Conservation (phyloP, 1,140 invertebrate species). For the Drosophila subobscura region DNA sequence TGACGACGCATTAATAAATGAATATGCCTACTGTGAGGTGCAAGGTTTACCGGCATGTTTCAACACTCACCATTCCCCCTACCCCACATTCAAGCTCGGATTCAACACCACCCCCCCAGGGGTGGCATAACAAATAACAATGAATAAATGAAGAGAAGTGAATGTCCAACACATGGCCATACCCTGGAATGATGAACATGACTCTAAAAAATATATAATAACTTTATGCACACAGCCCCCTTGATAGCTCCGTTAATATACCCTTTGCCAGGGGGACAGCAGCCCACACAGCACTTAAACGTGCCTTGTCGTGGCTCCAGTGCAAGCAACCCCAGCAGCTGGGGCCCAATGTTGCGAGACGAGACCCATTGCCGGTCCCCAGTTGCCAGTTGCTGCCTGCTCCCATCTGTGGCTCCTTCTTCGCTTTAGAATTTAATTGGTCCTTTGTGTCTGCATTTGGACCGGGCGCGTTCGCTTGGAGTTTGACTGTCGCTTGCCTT, state of each 20-base stretch:
- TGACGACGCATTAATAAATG: slow-evolving; percentile 75
- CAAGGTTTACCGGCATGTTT: slow-evolving; percentile 45
- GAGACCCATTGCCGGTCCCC: slow-evolving; percentile 18
- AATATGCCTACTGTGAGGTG: slow-evolving; percentile 65
- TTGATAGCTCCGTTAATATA: slow-evolving; percentile 23
- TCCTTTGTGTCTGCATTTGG: slow-evolving; percentile 75
- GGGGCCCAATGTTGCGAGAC: slow-evolving; percentile 30
- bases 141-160: neutral
- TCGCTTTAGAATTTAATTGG: slow-evolving; percentile 80
- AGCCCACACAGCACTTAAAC: slow-evolving; percentile 39
- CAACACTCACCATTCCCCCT: slow-evolving; percentile 23
- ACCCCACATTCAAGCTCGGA: slow-evolving; percentile 8
- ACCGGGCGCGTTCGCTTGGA: slow-evolving; percentile 40
- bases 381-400: slow-evolving; percentile 28
- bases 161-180: slow-evolving; percentile 5
- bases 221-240: slow-evolving; percentile 8
- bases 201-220: too few relatives aligned
- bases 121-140: slow-evolving; percentile 35
- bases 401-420: slow-evolving; percentile 29
- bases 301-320: slow-evolving; percentile 23
- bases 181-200: neutral
- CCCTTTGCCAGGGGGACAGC: slow-evolving; percentile 26
- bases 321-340: slow-evolving; percentile 29
- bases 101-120: slow-evolving; percentile 9
- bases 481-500: slow-evolving; percentile 21